These are phyloP conservation scores for Junco hyemalis DNA, from an alignment of 2,113 vertebrate species.

Conservation along the genomic window DNA sequence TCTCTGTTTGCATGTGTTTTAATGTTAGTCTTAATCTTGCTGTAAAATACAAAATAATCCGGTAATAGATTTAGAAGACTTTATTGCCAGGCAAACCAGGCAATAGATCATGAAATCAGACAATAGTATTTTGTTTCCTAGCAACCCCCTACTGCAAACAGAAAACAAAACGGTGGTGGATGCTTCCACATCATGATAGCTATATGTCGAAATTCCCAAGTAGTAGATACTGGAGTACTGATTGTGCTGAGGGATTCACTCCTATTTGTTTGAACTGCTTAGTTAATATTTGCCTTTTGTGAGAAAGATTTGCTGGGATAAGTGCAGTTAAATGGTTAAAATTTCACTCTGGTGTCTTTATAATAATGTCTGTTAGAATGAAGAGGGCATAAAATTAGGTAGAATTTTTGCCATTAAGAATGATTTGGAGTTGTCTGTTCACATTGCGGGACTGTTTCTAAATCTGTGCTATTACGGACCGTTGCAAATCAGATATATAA, in stretches of 20 bases:
- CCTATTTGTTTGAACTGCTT: background rate
- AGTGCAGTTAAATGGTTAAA: background rate
- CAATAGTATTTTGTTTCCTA: slow-evolving; percentile 80
- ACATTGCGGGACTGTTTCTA: background rate
- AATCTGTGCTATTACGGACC: background rate
- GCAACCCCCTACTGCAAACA: slow-evolving; percentile 75
- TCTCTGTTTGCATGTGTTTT: background rate
- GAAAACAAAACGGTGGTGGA: slow-evolving; percentile 74
- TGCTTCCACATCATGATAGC: slow-evolving; percentile 62
- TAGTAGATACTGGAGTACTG: background rate
- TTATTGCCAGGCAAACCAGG: slow-evolving; percentile 66
- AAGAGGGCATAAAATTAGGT: background rate
- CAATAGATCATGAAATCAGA: slow-evolving; percentile 77
- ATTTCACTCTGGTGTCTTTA: background rate
- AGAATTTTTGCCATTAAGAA: background rate
- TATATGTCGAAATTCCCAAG: background rate
- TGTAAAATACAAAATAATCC: slow-evolving; percentile 52
- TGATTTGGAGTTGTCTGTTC: background rate
- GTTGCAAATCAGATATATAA: background rate
- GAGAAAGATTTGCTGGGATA: background rate
- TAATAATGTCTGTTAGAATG: background rate
- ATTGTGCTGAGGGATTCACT: background rate
- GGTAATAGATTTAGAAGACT: slow-evolving; percentile 68
- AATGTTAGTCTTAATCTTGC: background rate
- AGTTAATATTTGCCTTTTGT: background rate